phyloP scores from a whole-genome alignment of 2,113 vertebrate species.

The Gobiocypris rarus region DNA sequence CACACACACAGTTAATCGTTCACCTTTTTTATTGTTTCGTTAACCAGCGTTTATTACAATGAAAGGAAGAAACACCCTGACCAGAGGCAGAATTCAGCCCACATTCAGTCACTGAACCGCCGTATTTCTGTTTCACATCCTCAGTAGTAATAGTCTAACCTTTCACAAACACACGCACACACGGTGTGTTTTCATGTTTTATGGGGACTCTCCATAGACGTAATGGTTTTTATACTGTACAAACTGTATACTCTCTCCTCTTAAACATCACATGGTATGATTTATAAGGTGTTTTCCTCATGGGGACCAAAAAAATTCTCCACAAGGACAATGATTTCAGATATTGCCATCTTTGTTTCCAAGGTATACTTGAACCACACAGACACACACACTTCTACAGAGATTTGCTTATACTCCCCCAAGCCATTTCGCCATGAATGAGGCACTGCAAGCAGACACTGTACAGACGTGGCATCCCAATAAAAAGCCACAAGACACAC shows the following conservation, averaged over 20 bases:
- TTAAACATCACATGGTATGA: no score
- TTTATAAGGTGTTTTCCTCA: no score
- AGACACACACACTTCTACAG: constrained; percentile 11
- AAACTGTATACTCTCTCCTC: no score
- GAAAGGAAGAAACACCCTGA: constrained; percentile 59
- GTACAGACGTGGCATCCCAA: constrained; percentile 47
- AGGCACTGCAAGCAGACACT: constrained; percentile 34
- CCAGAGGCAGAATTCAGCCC: constrained; percentile 21
- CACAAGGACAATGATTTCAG: no score
- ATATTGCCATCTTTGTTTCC: no score
- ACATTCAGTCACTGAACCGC: constrained; percentile 37
- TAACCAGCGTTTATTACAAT: constrained; percentile 53
- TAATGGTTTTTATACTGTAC: no score
- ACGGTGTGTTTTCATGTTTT: no score
- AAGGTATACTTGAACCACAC: no score
- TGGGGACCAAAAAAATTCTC: no score
- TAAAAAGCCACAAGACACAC: constrained; percentile 42
- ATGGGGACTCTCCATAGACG: no score
- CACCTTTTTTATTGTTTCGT: constrained; percentile 45
- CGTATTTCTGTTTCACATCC: constrained; percentile 33
- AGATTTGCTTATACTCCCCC: constrained; percentile 17
- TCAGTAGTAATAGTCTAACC: background rate
- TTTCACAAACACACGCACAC: background rate
- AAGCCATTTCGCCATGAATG: constrained; percentile 34
- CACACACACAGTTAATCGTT: constrained; percentile 52